Conservation (phyloP, 2,113 vertebrate genomes). For the Pteronura brasiliensis region DNA sequence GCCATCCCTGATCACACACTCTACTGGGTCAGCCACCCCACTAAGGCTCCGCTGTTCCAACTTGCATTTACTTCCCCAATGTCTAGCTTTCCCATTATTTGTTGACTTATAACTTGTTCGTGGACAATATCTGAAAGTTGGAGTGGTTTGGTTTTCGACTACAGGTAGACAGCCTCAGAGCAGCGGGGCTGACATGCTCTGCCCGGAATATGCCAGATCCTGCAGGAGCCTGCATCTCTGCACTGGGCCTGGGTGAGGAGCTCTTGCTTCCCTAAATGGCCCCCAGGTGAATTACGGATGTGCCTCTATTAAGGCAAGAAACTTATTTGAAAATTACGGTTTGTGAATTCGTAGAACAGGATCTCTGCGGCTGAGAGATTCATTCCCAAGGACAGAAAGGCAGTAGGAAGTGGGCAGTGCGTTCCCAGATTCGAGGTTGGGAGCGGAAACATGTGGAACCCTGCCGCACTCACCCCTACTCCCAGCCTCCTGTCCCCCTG, state of each 20-base stretch:
- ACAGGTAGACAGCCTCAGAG: neutral
- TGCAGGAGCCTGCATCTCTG: conserved; percentile 30
- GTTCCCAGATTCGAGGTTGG: accelerated
- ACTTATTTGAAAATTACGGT: neutral
- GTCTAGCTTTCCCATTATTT: neutral
- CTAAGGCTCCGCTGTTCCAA: neutral
- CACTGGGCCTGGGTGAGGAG: neutral
- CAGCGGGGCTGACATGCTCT: neutral
- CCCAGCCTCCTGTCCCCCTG: accelerated
- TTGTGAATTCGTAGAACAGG: neutral
- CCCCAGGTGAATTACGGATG: neutral
- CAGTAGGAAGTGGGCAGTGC: accelerated
- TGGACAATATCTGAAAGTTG: neutral
- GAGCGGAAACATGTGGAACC: accelerated
- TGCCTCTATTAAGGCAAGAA: neutral
- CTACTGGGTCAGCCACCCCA: neutral
- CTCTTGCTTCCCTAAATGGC: neutral
- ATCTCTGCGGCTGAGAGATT: neutral
- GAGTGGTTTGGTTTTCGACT: neutral
- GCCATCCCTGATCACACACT: neutral
- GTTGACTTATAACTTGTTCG: neutral
- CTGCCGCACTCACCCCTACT: accelerated
- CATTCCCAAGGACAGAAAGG: neutral
- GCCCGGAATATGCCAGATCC: neutral
- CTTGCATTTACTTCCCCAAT: neutral